Evolutionary conservation across 2,113 vertebrate genomes (phyloP), one percentile per base, ranked within the genome.

Genomic region (Tyto alba): DNA sequence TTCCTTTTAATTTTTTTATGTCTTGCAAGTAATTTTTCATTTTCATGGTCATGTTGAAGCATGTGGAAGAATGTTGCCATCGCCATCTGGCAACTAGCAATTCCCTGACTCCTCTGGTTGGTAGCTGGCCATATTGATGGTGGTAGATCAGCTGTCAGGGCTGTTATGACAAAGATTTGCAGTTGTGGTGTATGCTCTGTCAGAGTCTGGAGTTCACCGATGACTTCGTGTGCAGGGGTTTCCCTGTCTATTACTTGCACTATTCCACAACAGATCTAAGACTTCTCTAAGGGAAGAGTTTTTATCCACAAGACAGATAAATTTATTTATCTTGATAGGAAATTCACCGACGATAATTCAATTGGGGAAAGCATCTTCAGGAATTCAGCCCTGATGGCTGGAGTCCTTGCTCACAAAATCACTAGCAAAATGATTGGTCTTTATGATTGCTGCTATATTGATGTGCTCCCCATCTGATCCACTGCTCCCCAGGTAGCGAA

Each of bases 41-140:
- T 97, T 93, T 93, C 88, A 90, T 76, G 71, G 85, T 82, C 90
- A 62, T 9, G 17, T 41, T 74, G 95, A 85, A 88, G 81, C 90
- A 62, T 50, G 85, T 6, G 0, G 92, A 96, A 95, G 93, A 93
- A 90, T 10, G 63, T 79, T 93, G 77, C 92, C 40, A 27, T 73
- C 4, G 4, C 95, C 90, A 93, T 96, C 90, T 96, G 95, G 90
- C 91, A 97, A 11, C 56, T 60, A 71, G 88, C 64, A 88, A 55
- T 92, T 92, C 94, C 88, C 94, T 62, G 83, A 75, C 75, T 85
- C 92, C 92, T 76, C 38, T 72, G 66, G 53, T 79, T 87, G 81
- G 84, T 94, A 60, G 76, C 93, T 94, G 93, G 87, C 92, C 95
- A 40, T 96, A 89, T 93, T 93, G 88, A 52, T 93, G 80, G 75